phyloP scores from a whole-genome alignment of 2,888 invertebrate genomes.

The Melangyna quadrimaculata region DNA sequence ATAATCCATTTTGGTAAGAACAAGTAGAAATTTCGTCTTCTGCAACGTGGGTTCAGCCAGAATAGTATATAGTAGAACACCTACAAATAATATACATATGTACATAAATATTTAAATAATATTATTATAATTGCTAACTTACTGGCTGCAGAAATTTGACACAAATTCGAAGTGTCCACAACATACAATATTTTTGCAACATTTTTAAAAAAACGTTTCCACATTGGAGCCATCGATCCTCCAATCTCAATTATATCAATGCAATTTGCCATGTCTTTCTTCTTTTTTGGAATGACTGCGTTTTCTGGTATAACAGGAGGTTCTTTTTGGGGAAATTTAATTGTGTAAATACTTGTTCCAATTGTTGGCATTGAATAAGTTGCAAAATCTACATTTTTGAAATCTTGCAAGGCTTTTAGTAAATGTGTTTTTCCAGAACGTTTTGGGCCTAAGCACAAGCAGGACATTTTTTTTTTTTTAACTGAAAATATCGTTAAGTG shows the following conservation, averaged over 20 bases:
- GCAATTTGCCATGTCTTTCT: conserved; percentile 77
- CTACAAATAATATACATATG: conserved; percentile 75
- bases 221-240: conserved; percentile 90
- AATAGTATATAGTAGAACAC: conserved; percentile 89
- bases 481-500: background rate
- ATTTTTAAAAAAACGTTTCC: conserved; percentile 88
- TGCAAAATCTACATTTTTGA: conserved; percentile 87
- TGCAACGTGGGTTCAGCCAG: conserved; percentile 87
- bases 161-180: conserved; percentile 91
- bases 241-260: conserved; percentile 88
- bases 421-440: conserved; percentile 91
- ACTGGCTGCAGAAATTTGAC: conserved; percentile 91
- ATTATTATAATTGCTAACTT: too few relatives aligned
- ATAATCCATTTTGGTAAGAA: conserved; percentile 91
- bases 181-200: conserved; percentile 88
- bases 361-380: conserved; percentile 90
- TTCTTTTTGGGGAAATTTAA: conserved; percentile 82
- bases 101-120: background rate
- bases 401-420: conserved; percentile 87
- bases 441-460: conserved; percentile 89
- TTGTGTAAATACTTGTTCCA: conserved; percentile 88
- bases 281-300: conserved; percentile 76
- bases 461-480: conserved; percentile 77
- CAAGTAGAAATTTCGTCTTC: conserved; percentile 86
- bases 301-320: conserved; percentile 17